phyloP scores from a whole-genome alignment of 2,797 vertebrate species.

The Prionace glauca region DNA sequence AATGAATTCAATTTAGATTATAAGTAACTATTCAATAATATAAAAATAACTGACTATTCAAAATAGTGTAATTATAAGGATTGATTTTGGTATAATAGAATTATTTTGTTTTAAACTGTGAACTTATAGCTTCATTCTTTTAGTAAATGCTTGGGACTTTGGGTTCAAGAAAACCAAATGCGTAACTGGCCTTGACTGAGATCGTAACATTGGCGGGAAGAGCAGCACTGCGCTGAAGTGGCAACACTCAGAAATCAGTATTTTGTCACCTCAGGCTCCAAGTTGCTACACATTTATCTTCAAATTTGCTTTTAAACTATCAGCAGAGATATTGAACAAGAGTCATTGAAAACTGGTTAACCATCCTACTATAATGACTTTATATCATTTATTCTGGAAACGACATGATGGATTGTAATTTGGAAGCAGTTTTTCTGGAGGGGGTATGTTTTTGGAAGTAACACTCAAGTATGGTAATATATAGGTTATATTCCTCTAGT shows the following conservation, averaged over 20 bases:
- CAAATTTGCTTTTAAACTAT: neutral
- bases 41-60: no score
- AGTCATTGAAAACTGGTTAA: neutral
- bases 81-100: no score
- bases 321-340: neutral
- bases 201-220: neutral
- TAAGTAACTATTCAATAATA: no score
- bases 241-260: neutral
- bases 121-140: no score
- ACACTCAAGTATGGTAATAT: neutral
- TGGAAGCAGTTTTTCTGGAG: neutral
- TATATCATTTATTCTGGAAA: neutral
- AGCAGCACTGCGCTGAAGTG: neutral
- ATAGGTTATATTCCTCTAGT: neutral
- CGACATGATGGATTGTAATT: neutral
- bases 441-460: neutral
- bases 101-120: no score
- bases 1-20: no score
- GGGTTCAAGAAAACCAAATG: neutral
- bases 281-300: neutral
- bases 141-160: no score
- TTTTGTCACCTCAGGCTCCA: neutral
- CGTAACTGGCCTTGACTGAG: neutral
- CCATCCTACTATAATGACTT: neutral
- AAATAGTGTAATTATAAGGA: no score